phyloP scores from a whole-genome alignment of 2,797 vertebrate species.

The Phrynocephalus vlangalii region DNA sequence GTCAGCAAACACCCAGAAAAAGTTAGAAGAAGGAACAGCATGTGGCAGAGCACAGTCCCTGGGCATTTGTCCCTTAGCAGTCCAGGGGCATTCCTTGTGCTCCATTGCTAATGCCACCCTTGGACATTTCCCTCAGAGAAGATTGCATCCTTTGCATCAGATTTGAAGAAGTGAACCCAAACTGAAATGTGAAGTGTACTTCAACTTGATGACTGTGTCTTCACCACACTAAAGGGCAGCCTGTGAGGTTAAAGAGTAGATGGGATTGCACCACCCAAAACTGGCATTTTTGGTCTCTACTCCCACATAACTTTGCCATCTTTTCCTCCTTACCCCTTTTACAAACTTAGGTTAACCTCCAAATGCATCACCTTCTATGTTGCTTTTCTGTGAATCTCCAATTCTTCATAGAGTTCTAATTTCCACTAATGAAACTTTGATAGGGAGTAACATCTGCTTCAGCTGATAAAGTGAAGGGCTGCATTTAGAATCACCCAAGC shows the following conservation, averaged over 20 bases:
- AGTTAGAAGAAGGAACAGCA: neutral
- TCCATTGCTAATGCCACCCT: neutral
- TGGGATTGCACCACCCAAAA: too few relatives aligned
- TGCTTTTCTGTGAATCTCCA: conserved; percentile 15
- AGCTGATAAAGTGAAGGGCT: neutral
- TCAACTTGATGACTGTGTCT: neutral
- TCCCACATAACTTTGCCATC: neutral
- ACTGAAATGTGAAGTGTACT: neutral
- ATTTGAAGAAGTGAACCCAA: neutral
- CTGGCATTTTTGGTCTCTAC: too few relatives aligned
- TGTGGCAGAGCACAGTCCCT: too few relatives aligned
- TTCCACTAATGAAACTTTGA: conserved; percentile 32
- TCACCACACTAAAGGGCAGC: neutral
- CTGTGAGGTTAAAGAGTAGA: too few relatives aligned
- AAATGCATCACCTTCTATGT: neutral
- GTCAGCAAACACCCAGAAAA: neutral
- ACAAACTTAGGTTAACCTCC: neutral
- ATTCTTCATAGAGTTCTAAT: neutral
- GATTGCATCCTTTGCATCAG: neutral
- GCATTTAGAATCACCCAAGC: conserved; percentile 25
- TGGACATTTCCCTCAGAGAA: neutral
- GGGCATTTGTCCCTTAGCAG: too few relatives aligned
- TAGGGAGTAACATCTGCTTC: conserved; percentile 23
- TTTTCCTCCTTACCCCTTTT: neutral
- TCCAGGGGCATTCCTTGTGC: neutral